Conservation (phyloP, 1,140 invertebrate species). For the Drosophila repletoides region DNA sequence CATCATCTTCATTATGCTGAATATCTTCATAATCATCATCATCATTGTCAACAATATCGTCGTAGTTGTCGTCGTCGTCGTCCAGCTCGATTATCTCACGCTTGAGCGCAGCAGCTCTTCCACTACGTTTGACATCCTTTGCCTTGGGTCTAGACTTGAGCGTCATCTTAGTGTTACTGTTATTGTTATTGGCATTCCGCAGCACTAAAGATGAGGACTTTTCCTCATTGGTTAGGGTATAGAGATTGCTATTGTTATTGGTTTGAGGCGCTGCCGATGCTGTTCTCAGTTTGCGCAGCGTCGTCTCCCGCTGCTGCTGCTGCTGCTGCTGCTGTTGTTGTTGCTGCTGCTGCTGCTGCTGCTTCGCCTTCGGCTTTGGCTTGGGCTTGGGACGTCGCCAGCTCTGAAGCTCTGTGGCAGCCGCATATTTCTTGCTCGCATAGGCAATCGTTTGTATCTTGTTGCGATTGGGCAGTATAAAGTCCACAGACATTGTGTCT, state of each 20-base stretch:
- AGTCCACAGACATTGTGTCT: slow-evolving; percentile 74
- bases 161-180: slow-evolving; percentile 20
- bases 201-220: slow-evolving; percentile 55
- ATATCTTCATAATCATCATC: slow-evolving; percentile 19
- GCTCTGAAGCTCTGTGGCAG: slow-evolving; percentile 22
- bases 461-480: slow-evolving; percentile 76
- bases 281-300: slow-evolving; percentile 52
- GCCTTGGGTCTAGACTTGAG: slow-evolving; percentile 41
- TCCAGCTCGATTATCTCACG: slow-evolving; percentile 68
- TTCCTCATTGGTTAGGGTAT: slow-evolving; percentile 31
- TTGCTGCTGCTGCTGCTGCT: slow-evolving; percentile 24
- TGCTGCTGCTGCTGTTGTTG: slow-evolving; percentile 17
- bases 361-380: slow-evolving; percentile 26
- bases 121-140: slow-evolving; percentile 46
- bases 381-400: slow-evolving; percentile 54
- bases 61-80: slow-evolving; percentile 36
- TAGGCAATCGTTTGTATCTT: slow-evolving; percentile 77
- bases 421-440: slow-evolving; percentile 70
- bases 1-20: slow-evolving; percentile 22
- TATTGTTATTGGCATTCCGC: slow-evolving; percentile 70
- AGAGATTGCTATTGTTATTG: neutral
- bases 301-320: slow-evolving; percentile 37
- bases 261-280: neutral
- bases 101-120: slow-evolving; percentile 49
- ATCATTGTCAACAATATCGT: slow-evolving; percentile 9